phyloP scores from a whole-genome alignment of 2,888 invertebrate genomes.

The Caenorhabditis afra region DNA sequence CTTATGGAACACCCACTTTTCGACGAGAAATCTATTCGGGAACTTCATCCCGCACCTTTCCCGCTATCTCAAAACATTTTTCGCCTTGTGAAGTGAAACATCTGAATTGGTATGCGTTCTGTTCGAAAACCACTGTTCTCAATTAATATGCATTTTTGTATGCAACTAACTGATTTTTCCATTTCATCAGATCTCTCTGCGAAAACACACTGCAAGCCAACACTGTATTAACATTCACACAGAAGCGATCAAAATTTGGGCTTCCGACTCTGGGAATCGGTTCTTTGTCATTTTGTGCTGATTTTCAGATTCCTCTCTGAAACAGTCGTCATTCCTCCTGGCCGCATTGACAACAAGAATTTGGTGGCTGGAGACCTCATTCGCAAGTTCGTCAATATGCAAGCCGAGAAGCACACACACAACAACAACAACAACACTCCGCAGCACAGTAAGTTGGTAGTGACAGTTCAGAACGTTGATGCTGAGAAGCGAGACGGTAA shows the following conservation, averaged over 20 bases:
- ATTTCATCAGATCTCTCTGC: no score
- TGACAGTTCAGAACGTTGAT: not conserved
- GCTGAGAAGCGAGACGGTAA: not conserved
- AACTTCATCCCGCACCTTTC: not conserved
- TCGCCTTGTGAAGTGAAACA: no score
- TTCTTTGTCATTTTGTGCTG: not conserved
- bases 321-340: conserved; percentile 95
- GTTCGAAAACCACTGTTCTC: no score
- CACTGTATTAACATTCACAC: not conserved
- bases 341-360: conserved; percentile 94
- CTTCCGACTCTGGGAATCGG: not conserved
- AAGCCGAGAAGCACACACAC: conserved; percentile 31
- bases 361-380: conserved; percentile 83
- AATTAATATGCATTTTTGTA: no score
- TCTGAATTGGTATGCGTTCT: no score
- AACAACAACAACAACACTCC: conserved; percentile 12
- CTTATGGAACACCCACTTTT: conserved; percentile 43
- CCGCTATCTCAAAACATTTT: not conserved
- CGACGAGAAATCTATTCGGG: not conserved
- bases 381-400: conserved; percentile 63
- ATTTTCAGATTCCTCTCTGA: conserved; percentile 88
- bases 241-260: not conserved
- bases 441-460: conserved; percentile 7
- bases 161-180: no score
- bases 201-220: not conserved